Evolutionary conservation across 92 coral and sea anemone species (phyloP).

Genomic region (Porites rus): DNA sequence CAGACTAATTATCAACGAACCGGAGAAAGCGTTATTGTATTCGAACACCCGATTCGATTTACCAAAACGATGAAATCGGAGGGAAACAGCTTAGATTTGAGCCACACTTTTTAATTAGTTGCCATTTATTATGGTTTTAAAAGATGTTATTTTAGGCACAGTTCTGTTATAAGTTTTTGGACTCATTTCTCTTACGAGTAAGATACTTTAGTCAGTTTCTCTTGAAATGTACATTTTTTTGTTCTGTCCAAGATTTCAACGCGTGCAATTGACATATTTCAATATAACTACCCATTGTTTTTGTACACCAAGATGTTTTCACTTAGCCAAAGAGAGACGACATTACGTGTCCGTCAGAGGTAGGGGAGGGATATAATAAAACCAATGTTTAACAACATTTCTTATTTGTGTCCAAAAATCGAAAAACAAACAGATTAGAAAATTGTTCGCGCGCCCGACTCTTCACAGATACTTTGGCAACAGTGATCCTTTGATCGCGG

Average conservation of each 20-base stretch:
- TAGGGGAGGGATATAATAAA: background rate
- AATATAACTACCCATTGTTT: background rate
- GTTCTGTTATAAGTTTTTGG: background rate
- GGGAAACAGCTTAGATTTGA: background rate
- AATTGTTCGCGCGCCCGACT: background rate
- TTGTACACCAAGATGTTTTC: constrained; percentile 9
- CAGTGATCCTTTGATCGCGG: constrained; percentile 29
- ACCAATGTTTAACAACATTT: background rate
- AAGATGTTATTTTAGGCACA: background rate
- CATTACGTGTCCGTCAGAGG: background rate
- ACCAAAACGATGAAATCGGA: background rate
- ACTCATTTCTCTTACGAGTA: background rate
- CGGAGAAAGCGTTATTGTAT: background rate
- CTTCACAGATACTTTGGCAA: constrained; percentile 25
- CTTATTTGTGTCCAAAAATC: constrained; percentile 6
- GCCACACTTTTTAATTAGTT: no score
- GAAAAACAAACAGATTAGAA: constrained; percentile 23
- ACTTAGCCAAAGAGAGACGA: constrained; percentile 8
- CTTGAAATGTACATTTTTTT: background rate
- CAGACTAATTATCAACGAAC: background rate
- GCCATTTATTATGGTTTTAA: background rate
- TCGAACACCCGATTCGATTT: background rate
- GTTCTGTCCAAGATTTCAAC: background rate
- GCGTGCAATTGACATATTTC: background rate
- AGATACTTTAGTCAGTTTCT: background rate